Conservation (phyloP, 2,888 invertebrate species). For the Leucoma salicis region DNA sequence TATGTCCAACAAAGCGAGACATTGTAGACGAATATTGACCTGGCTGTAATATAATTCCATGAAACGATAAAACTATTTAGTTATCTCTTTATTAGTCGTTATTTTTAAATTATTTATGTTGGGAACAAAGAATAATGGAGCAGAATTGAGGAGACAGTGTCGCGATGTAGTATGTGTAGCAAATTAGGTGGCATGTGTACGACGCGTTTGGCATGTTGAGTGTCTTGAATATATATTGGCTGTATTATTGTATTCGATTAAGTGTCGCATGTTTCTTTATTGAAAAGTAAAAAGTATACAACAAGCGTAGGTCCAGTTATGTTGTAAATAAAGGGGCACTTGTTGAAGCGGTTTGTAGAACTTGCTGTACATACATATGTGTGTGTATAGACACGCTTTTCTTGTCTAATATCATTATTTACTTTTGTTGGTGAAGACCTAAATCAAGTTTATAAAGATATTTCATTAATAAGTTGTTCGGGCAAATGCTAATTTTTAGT, state of each 20-base stretch:
- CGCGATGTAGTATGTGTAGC: conserved; percentile 27
- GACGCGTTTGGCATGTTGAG: conserved; percentile 23
- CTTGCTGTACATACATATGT: conserved; percentile 21
- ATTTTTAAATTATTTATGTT: conserved; percentile 15
- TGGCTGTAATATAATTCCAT: conserved; percentile 57
- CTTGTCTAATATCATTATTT: conserved; percentile 24
- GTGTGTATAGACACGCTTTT: conserved; percentile 16
- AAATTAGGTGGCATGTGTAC: conserved; percentile 36
- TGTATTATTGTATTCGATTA: conserved; percentile 21
- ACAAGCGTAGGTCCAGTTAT: conserved; percentile 23
- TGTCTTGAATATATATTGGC: conserved; percentile 21
- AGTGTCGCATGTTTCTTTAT: conserved; percentile 24
- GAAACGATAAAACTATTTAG: conserved; percentile 39
- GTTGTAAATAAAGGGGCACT: conserved; percentile 16
- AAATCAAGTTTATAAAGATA: conserved; percentile 7
- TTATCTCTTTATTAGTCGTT: conserved; percentile 28
- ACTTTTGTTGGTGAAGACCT: conserved; percentile 21
- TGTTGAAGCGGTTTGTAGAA: conserved; percentile 15
- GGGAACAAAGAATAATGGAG: conserved; percentile 10
- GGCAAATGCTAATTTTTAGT: too few relatives aligned
- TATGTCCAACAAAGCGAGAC: conserved; percentile 50
- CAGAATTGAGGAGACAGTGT: conserved; percentile 12
- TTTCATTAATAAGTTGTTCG: too few relatives aligned
- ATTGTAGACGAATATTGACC: conserved; percentile 65
- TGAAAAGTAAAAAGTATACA: conserved; percentile 17